phyloP scores from a whole-genome alignment of 2,797 vertebrate species.

The Nasua narica region DNA sequence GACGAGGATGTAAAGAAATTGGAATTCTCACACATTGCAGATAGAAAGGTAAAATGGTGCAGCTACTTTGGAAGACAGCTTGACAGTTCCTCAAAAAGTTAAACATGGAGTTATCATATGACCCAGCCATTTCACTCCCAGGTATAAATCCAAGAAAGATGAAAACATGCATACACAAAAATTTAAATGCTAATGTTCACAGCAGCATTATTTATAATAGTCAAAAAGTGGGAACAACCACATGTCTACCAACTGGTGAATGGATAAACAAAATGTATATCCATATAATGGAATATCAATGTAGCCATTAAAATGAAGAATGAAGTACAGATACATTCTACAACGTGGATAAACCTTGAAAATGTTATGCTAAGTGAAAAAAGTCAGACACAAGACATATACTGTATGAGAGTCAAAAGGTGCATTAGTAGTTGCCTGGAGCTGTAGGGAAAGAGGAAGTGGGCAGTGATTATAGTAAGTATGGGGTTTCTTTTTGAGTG shows the following conservation, averaged over 20 bases:
- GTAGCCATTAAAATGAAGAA: not conserved
- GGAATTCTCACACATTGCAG: not conserved
- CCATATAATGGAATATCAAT: not conserved
- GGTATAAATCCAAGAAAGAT: not conserved
- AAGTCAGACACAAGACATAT: not conserved
- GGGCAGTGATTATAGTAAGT: not conserved
- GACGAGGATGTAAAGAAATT: not conserved
- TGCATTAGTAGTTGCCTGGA: not conserved
- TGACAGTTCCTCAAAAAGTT: not conserved
- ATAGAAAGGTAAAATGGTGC: not conserved
- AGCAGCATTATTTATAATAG: not conserved
- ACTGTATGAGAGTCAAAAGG: not conserved
- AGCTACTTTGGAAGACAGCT: not conserved
- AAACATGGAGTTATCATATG: not conserved
- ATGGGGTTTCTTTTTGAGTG: not conserved
- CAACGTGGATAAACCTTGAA: not conserved
- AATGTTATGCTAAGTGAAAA: not conserved
- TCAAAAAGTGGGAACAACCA: not conserved
- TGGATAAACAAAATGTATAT: not conserved
- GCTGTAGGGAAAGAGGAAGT: not conserved
- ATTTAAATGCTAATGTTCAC: not conserved
- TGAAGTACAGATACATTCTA: not conserved
- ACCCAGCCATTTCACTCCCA: not conserved
- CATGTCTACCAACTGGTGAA: not conserved
- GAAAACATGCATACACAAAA: not conserved